Evolutionary conservation across 2,888 invertebrate genomes (phyloP).

Genomic region (Microdon myrmicae): DNA sequence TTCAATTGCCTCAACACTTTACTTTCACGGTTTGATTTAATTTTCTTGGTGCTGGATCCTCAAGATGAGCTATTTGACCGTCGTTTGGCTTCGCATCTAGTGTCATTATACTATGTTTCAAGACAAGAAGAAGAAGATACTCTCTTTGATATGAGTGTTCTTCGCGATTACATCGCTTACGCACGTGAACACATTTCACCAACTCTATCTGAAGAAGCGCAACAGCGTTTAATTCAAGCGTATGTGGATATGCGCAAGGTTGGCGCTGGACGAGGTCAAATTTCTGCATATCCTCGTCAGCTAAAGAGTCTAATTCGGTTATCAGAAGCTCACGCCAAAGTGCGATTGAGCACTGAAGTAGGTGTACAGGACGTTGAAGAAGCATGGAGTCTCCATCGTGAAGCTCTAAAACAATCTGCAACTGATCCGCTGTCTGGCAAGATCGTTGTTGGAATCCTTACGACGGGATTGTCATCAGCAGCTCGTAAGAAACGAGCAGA

Average conservation of each 20-base stretch:
- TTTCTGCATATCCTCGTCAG: conserved; percentile 97
- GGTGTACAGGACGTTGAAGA: conserved; percentile 92
- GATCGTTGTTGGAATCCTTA: conserved; percentile 96
- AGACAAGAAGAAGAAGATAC: conserved; percentile 79
- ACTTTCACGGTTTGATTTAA: conserved; percentile 96
- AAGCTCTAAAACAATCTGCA: conserved; percentile 97
- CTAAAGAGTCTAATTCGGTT: conserved; percentile 95
- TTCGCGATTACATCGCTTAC: conserved; percentile 95
- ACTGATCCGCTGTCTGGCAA: conserved; percentile 96
- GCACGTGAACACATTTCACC: conserved; percentile 93
- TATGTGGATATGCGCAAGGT: conserved; percentile 98
- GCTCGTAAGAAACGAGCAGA: conserved; percentile 82
- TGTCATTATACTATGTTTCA: conserved; percentile 89
- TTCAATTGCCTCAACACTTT: conserved; percentile 95
- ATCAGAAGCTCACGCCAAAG: conserved; percentile 95
- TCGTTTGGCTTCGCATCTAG: conserved; percentile 91
- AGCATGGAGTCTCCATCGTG: conserved; percentile 92
- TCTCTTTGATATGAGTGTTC: conserved; percentile 82
- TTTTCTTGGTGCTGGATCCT: conserved; percentile 96
- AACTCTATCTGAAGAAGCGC: conserved; percentile 87
- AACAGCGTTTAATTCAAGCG: conserved; percentile 88
- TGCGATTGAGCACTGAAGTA: conserved; percentile 84
- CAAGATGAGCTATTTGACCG: conserved; percentile 94
- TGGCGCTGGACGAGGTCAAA: conserved; percentile 93
- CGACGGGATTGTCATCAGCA: conserved; percentile 90